Conservation (phyloP, 2,113 vertebrate species). For the Oncorhynchus keta region DNA sequence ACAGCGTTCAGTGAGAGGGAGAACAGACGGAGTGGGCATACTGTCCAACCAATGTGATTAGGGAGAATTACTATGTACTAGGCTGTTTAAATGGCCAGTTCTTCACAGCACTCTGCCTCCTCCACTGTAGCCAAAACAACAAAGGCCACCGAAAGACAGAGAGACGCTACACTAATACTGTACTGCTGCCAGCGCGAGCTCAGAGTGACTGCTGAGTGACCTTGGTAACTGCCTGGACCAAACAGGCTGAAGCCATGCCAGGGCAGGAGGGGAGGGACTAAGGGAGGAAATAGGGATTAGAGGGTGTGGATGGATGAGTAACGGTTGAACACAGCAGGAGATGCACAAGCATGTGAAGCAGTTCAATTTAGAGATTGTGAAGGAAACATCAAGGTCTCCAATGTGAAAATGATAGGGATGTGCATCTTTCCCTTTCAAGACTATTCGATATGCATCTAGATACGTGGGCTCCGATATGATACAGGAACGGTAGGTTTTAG, state of each 20-base stretch:
- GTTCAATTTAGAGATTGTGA: neutral
- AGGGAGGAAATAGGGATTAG: neutral
- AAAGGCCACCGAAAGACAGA: constrained; percentile 33
- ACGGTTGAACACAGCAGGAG: neutral
- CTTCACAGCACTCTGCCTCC: constrained; percentile 27
- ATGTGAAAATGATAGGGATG: neutral
- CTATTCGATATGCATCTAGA: no score
- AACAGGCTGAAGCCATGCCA: neutral
- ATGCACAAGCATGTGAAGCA: neutral
- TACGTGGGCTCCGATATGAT: no score
- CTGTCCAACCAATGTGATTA: constrained; percentile 49
- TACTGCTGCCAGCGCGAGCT: constrained; percentile 9
- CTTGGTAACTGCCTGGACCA: constrained; percentile 10
- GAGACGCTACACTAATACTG: constrained; percentile 2
- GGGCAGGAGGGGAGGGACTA: neutral
- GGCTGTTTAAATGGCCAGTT: constrained; percentile 29
- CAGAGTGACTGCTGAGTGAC: constrained; percentile 35
- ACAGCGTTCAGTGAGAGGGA: constrained; percentile 25
- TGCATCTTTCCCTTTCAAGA: no score
- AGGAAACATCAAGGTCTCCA: neutral
- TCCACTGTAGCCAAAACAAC: constrained; percentile 42
- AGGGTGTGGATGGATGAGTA: neutral
- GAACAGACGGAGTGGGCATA: constrained; percentile 19
- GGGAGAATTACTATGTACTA: constrained; percentile 24
- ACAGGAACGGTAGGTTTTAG: no score